Percentiles rank a stretch among this genome's conserved stretches.
Conservation (phyloP, 1,140 invertebrate species). For the Drosophila pachea region DNA sequence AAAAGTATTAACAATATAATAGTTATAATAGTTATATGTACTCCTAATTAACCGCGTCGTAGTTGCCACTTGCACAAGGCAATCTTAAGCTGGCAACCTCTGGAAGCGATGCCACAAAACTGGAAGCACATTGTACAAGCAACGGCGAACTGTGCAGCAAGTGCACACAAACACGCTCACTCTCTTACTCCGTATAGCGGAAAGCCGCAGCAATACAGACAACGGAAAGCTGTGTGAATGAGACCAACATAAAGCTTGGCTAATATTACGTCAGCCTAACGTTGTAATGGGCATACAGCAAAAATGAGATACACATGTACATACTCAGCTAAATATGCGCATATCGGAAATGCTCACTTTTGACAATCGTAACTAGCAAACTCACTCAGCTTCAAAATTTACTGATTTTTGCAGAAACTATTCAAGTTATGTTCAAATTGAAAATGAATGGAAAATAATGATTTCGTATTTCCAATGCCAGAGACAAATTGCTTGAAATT, state of each 20-base stretch:
- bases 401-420: no score
- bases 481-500: no score
- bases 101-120: slow-evolving; percentile 68
- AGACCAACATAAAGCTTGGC: slow-evolving; percentile 35
- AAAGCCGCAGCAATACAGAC: slow-evolving; percentile 24
- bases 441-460: no score
- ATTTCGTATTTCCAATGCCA: no score
- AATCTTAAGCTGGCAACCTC: slow-evolving; percentile 45
- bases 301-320: slow-evolving; percentile 2
- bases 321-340: neutral
- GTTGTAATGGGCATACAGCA: slow-evolving; percentile 23
- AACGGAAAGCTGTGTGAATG: slow-evolving; percentile 25
- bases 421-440: no score
- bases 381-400: no score
- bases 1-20: slow-evolving; percentile 1
- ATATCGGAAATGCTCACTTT: neutral
- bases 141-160: slow-evolving; percentile 42
- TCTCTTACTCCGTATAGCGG: slow-evolving; percentile 19
- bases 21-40: neutral
- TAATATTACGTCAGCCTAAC: slow-evolving; percentile 52
- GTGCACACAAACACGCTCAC: slow-evolving; percentile 35
- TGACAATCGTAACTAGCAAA: neutral
- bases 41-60: slow-evolving; percentile 9
- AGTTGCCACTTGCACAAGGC: slow-evolving; percentile 38
- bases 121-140: slow-evolving; percentile 60